These are phyloP conservation scores for Acipenser oxyrinchus DNA, from an alignment of 2,797 vertebrate species.

Conservation along the genomic window DNA sequence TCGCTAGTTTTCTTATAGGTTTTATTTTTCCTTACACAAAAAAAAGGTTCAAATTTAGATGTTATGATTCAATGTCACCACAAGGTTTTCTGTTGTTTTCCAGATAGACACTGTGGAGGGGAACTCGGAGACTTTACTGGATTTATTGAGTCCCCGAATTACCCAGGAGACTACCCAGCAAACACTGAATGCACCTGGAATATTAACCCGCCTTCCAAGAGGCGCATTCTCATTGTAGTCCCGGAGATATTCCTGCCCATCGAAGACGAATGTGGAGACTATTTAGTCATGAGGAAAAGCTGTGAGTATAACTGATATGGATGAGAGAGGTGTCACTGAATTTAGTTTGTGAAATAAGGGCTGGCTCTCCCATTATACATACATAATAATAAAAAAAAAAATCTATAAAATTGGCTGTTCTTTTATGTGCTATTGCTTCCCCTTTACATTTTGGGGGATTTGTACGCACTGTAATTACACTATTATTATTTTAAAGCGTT, in stretches of 20 bases:
- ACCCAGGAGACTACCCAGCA: conserved; percentile 92
- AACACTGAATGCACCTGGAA: conserved; percentile 92
- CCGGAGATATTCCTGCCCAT: conserved; percentile 95
- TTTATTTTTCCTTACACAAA: no score
- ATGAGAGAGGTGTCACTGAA: no score
- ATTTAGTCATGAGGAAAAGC: conserved; percentile 95
- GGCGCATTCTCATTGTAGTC: conserved; percentile 91
- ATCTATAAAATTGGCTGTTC: not conserved
- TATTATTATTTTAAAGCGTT: conserved; percentile 12
- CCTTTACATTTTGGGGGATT: no score
- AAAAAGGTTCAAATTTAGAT: not conserved
- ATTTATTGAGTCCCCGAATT: conserved; percentile 95
- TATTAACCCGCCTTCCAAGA: conserved; percentile 88
- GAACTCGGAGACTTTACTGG: conserved; percentile 90
- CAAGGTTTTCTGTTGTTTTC: conserved; percentile 26
- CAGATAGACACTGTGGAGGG: conserved; percentile 89
- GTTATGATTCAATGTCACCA: not conserved
- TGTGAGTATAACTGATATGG: conserved; percentile 62
- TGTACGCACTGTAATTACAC: conserved; percentile 9
- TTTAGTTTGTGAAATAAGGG: not conserved
- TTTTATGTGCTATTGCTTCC: no score
- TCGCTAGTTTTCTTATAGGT: not conserved
- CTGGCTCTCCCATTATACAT: conserved; percentile 3
- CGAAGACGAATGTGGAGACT: conserved; percentile 96
- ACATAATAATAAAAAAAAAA: conserved; percentile 19